Percentiles rank a stretch among this genome's conserved stretches.
These are phyloP conservation scores for Argentina silus DNA, from an alignment of 2,797 vertebrate species.

Conservation along the genomic window DNA sequence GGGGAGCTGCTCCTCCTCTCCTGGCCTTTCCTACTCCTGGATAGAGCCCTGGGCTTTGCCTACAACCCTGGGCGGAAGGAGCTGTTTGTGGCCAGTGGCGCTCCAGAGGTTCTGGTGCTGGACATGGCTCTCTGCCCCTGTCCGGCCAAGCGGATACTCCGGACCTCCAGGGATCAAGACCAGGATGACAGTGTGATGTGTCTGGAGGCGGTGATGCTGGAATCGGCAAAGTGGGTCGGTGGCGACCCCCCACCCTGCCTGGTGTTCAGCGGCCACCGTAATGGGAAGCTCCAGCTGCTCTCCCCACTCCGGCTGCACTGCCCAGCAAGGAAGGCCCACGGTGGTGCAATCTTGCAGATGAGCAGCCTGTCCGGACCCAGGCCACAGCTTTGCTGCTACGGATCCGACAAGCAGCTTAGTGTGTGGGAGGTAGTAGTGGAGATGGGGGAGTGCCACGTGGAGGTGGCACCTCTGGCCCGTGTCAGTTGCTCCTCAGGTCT, in stretches of 20 bases:
- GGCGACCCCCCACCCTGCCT: background rate
- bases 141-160: constrained; percentile 58
- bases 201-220: constrained; percentile 57
- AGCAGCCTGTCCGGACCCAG: constrained; percentile 10
- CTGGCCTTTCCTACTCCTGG: constrained; percentile 63
- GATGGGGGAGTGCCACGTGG: background rate
- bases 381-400: constrained; percentile 19
- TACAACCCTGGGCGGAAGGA: constrained; percentile 59
- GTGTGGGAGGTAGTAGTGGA: constrained; percentile 6
- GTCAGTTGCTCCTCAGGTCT: background rate
- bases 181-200: constrained; percentile 56
- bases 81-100: constrained; percentile 60
- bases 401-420: constrained; percentile 14
- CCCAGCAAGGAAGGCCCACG: constrained; percentile 29
- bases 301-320: constrained; percentile 51
- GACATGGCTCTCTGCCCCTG: constrained; percentile 62
- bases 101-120: constrained; percentile 57
- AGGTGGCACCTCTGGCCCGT: background rate
- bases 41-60: constrained; percentile 55
- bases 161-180: constrained; percentile 23
- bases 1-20: constrained; percentile 62
- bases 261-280: constrained; percentile 61
- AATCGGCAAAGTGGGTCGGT: background rate
- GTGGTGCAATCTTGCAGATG: constrained; percentile 16
- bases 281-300: constrained; percentile 55